Conservation (phyloP, 2,797 vertebrate species). For the Eptatretus atami region DNA sequence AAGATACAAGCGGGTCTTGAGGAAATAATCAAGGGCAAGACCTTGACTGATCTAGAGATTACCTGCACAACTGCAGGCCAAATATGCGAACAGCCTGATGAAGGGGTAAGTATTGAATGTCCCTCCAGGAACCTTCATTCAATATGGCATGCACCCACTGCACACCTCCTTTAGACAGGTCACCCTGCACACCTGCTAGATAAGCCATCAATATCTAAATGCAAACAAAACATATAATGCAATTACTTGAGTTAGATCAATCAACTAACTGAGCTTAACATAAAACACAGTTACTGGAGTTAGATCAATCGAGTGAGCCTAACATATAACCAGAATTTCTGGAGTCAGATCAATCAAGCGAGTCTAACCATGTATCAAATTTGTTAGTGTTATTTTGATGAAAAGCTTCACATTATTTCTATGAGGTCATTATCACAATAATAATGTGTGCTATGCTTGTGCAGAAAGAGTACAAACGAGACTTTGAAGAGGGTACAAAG, state of each 20-base stretch:
- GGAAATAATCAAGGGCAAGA: conserved; percentile 83
- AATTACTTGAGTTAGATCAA: too few relatives aligned
- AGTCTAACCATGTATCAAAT: not conserved
- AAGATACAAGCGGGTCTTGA: conserved; percentile 96
- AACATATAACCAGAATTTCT: too few relatives aligned
- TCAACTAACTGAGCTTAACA: too few relatives aligned
- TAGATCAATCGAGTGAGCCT: too few relatives aligned
- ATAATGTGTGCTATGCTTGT: conserved; percentile 10
- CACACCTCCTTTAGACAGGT: too few relatives aligned
- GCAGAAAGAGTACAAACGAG: conserved; percentile 86
- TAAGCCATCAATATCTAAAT: too few relatives aligned
- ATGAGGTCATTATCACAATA: not conserved
- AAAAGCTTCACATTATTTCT: conserved; percentile 7
- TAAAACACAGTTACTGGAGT: too few relatives aligned
- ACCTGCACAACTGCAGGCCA: conserved; percentile 85
- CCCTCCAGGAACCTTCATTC: too few relatives aligned
- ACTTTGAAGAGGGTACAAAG: conserved; percentile 92
- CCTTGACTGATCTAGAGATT: conserved; percentile 84
- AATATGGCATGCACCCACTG: too few relatives aligned
- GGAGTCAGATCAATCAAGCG: too few relatives aligned
- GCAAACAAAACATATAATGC: too few relatives aligned
- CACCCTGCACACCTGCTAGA: too few relatives aligned
- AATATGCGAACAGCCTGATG: conserved; percentile 89
- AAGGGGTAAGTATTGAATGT: conserved; percentile 43
- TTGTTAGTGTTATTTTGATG: conserved; percentile 7